These are phyloP conservation scores for Laupala kohalensis DNA, from an alignment of 1,140 invertebrate species.

Conservation along the genomic window DNA sequence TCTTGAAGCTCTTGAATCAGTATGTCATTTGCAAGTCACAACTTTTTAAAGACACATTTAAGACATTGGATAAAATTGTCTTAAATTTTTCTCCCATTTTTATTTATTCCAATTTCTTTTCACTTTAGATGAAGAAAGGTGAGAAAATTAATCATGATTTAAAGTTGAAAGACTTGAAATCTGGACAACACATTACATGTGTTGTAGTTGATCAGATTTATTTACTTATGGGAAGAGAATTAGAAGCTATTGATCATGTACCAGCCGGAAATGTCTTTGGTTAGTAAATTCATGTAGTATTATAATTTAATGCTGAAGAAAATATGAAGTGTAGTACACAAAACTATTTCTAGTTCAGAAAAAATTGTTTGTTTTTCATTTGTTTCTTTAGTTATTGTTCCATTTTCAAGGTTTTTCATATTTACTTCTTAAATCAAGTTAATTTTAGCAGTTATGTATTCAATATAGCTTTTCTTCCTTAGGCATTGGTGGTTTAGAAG, in stretches of 20 bases:
- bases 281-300: too few relatives aligned
- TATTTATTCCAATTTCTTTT: constrained; percentile 7
- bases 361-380: too few relatives aligned
- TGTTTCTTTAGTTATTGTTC: too few relatives aligned
- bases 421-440: too few relatives aligned
- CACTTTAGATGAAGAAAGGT: constrained; percentile 18
- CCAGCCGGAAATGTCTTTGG: constrained; percentile 72
- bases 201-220: constrained; percentile 61
- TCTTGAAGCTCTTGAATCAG: constrained; percentile 34
- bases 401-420: too few relatives aligned
- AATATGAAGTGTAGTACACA: too few relatives aligned
- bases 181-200: constrained; percentile 46
- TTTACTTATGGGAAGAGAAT: constrained; percentile 85
- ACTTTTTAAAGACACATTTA: too few relatives aligned
- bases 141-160: constrained; percentile 35
- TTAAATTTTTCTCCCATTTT: not conserved
- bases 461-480: constrained; percentile 50
- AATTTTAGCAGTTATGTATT: too few relatives aligned
- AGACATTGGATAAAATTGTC: too few relatives aligned
- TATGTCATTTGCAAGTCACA: too few relatives aligned
- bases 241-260: constrained; percentile 65
- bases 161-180: constrained; percentile 50
- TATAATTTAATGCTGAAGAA: too few relatives aligned
- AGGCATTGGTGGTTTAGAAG: constrained; percentile 77
- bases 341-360: too few relatives aligned